These are phyloP conservation scores for Phortica okadai DNA, from an alignment of 2,888 invertebrate species.

Conservation along the genomic window DNA sequence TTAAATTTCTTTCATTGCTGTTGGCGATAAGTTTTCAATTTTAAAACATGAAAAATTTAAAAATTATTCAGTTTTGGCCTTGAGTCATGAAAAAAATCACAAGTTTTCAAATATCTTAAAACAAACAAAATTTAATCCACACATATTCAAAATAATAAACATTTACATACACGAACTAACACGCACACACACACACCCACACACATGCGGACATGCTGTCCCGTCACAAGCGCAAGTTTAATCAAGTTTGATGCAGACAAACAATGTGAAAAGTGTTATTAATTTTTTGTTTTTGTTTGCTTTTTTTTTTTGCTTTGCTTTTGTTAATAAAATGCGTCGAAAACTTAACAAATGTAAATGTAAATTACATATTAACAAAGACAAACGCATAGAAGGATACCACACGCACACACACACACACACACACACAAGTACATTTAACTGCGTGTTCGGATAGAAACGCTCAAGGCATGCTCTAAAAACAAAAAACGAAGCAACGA, in stretches of 20 bases:
- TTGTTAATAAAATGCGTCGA: background rate
- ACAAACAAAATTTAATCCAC: no score
- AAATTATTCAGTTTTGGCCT: no score
- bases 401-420: constrained; percentile 23
- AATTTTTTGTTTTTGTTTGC: background rate
- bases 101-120: no score
- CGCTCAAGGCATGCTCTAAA: background rate
- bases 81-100: no score
- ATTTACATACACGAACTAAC: no score
- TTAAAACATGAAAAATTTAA: no score
- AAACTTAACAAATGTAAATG: constrained; percentile 57
- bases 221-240: background rate
- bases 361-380: constrained; percentile 62
- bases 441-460: background rate
- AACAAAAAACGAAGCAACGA: background rate
- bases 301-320: background rate
- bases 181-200: no score
- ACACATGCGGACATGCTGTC: background rate
- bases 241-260: constrained; percentile 8
- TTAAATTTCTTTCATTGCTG: no score
- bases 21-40: no score
- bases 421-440: constrained; percentile 25
- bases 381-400: background rate
- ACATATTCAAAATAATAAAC: no score
- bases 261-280: background rate